phyloP scores from a whole-genome alignment of 2,888 invertebrate genomes.

The Pandemis corylana region DNA sequence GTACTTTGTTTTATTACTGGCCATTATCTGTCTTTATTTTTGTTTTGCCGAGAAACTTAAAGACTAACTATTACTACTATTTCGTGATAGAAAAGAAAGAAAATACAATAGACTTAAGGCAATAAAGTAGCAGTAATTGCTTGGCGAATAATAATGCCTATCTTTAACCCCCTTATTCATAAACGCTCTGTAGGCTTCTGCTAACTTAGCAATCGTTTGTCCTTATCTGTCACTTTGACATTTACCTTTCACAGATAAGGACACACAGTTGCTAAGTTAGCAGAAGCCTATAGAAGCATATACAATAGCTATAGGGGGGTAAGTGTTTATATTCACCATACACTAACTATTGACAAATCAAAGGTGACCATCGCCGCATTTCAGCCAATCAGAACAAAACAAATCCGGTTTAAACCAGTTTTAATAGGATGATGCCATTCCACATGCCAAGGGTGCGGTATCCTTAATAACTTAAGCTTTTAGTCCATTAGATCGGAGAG shows the following conservation, averaged over 20 bases:
- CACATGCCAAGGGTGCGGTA: slow-evolving; percentile 24
- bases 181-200: no score
- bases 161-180: no score
- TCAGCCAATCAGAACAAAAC: background rate
- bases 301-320: no score
- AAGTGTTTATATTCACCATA: background rate
- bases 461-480: slow-evolving; percentile 35
- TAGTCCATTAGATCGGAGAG: slow-evolving; percentile 44
- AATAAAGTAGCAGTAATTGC: no score
- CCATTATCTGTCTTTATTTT: slow-evolving; percentile 13
- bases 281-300: no score
- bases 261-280: no score
- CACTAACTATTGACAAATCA: background rate
- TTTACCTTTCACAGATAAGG: no score
- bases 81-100: background rate
- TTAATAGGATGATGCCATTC: slow-evolving; percentile 22
- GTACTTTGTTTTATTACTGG: slow-evolving; percentile 7
- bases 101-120: background rate
- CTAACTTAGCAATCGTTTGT: no score
- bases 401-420: slow-evolving; percentile 17
- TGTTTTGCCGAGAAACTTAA: background rate
- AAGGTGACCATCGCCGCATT: background rate
- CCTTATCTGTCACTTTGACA: no score
- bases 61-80: background rate
- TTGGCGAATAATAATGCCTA: no score